Base-by-base conservation (phyloP, 1,140 invertebrate species). In the Halictus rubicundus region DNA sequence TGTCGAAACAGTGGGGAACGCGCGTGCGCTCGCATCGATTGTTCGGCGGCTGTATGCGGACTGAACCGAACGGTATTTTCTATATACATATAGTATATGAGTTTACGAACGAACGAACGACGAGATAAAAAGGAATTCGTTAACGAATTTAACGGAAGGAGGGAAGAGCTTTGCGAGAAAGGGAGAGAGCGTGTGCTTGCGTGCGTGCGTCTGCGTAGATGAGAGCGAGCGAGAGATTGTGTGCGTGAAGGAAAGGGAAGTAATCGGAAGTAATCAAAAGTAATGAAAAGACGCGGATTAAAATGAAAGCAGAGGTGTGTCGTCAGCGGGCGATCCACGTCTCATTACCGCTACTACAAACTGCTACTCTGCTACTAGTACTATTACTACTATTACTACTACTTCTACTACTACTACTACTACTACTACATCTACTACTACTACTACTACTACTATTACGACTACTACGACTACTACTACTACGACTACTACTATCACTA, bases 301-400 rank as follows among this genome's bases (percentile, higher is more conserved):
- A 25, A 21, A 59, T 32, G 37, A 16, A 7, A 60, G 39, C 27
- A 21, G 54, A 69, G 64, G 60, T n/a, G 77, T 60, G 70, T 81
- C 60, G 64, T 46, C 64, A 49, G 52, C 68, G 75, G 60, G 37
- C 60, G 69, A 73, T 82, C 27, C 68, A 69, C 46, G 46, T 68
- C 8, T 52, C 39, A 68, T 25, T 54, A 76, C 46, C 64, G 5
- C 61, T 79, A 63, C 63, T 79, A 65, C 54, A 32, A 12, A 46
- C 9, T 46, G 14, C 42, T 46, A 46, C 42, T 46, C 12, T 46
- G 14, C 42, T 46, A 46, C 42, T 14, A 42, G 7, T 42, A 32
- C 27, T 32, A 32, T 32, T 32, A 32, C 27, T 32, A 32, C 27
- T 32, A 32, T 4, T 32, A 32, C 27, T 42, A 42, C 2, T 42